Conservation (phyloP, 2,797 vertebrate genomes). For the Eospalax fontanierii region DNA sequence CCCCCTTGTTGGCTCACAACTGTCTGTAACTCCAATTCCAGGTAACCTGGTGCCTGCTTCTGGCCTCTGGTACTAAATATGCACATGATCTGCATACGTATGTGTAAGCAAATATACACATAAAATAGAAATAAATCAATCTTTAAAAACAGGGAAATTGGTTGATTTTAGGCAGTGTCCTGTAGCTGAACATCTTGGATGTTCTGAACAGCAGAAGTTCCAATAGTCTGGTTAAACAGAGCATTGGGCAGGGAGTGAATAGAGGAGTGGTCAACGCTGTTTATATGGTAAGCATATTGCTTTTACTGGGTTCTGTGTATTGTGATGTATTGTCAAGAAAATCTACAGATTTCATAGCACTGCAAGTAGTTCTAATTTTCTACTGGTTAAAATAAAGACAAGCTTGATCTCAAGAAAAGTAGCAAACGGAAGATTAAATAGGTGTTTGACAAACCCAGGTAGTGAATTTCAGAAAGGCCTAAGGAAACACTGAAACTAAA, state of each 20-base stretch:
- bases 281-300: background rate
- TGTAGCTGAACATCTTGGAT: background rate
- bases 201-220: background rate
- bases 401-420: conserved; percentile 18
- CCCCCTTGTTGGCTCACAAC: too few species aligned
- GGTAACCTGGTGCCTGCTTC: too few species aligned
- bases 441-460: background rate
- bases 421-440: background rate
- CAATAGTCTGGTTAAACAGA: background rate
- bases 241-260: background rate
- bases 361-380: background rate
- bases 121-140: too few species aligned
- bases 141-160: background rate
- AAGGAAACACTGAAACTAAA: background rate
- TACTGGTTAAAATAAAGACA: conserved; percentile 14
- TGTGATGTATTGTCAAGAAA: background rate
- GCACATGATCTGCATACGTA: too few species aligned
- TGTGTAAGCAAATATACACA: too few species aligned
- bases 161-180: background rate
- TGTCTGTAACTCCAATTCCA: too few species aligned
- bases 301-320: conserved; percentile 30
- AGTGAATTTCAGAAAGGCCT: background rate
- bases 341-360: background rate
- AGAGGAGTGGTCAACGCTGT: background rate
- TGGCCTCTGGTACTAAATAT: too few species aligned